Percentiles rank a stretch among this genome's conserved stretches.
These are phyloP conservation scores for Dicyrtomina minuta DNA, from an alignment of 2,888 invertebrate species.

Conservation along the genomic window DNA sequence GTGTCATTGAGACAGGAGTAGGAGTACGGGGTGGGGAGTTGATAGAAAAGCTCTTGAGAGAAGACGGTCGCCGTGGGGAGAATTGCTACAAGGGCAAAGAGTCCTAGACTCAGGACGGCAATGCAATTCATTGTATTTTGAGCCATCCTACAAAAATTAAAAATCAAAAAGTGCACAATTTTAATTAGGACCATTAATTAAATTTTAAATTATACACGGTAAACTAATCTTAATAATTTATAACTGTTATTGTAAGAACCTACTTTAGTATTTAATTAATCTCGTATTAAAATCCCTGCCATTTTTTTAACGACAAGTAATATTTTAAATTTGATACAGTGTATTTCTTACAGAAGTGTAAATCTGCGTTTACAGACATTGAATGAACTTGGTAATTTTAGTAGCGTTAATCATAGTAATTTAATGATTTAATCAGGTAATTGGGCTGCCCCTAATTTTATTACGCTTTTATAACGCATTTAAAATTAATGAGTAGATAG, in stretches of 20 bases:
- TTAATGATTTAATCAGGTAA: no score
- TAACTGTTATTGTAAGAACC: no score
- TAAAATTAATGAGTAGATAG: no score
- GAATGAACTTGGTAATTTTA: no score
- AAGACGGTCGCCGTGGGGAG: slow-evolving; percentile 25
- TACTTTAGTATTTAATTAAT: no score
- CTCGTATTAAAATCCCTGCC: no score
- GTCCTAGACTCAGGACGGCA: slow-evolving; percentile 8
- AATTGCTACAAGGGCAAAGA: slow-evolving; percentile 7
- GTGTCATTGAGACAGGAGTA: slow-evolving; percentile 52
- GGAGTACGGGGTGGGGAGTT: slow-evolving; percentile 52
- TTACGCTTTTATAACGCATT: no score
- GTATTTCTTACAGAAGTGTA: no score
- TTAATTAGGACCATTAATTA: not conserved
- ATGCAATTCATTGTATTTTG: not conserved
- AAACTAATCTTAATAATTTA: no score
- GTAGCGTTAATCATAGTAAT: no score
- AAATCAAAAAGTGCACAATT: not conserved
- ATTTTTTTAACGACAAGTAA: not conserved
- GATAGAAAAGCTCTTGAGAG: slow-evolving; percentile 51
- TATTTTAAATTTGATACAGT: not conserved
- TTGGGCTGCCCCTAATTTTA: no score
- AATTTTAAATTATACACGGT: not conserved
- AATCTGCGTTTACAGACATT: no score
- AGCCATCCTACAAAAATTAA: slow-evolving; percentile 19